phyloP scores from a whole-genome alignment of 2,888 invertebrate species.

The Drosophila bunnanda region DNA sequence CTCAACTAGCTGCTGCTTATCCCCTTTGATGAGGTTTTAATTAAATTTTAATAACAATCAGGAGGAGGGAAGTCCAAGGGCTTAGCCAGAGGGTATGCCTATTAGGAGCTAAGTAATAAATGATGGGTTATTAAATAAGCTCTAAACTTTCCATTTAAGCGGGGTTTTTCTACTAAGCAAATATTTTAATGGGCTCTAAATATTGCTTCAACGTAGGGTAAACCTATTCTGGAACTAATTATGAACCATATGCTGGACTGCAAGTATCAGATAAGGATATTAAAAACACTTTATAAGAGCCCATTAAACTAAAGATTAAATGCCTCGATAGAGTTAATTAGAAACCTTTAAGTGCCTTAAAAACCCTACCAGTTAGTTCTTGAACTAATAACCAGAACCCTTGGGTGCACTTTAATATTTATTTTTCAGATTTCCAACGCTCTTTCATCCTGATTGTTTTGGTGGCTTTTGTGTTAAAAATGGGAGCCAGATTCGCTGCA shows the following conservation, averaged over 20 bases:
- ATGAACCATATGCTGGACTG: neutral
- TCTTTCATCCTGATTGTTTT: conserved; percentile 21
- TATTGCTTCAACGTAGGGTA: neutral
- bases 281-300: neutral
- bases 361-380: neutral
- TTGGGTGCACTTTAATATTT: neutral
- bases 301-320: neutral
- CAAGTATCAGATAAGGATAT: neutral
- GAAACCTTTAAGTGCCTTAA: neutral
- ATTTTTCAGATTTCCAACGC: neutral
- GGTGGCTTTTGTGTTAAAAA: conserved; percentile 14
- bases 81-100: conserved; percentile 1
- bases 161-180: neutral
- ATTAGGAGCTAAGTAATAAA: conserved; percentile 7
- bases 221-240: neutral
- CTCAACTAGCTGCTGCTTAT: conserved; percentile 46
- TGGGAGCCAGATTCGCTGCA: neutral
- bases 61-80: neutral
- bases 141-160: neutral
- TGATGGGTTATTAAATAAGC: neutral
- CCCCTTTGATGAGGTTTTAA: conserved; percentile 58
- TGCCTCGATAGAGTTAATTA: neutral
- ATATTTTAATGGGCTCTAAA: conserved; percentile 4
- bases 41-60: conserved; percentile 58
- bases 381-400: neutral